Conservation (phyloP, 2,888 invertebrate species). For the Omphaloscelis lunosa region DNA sequence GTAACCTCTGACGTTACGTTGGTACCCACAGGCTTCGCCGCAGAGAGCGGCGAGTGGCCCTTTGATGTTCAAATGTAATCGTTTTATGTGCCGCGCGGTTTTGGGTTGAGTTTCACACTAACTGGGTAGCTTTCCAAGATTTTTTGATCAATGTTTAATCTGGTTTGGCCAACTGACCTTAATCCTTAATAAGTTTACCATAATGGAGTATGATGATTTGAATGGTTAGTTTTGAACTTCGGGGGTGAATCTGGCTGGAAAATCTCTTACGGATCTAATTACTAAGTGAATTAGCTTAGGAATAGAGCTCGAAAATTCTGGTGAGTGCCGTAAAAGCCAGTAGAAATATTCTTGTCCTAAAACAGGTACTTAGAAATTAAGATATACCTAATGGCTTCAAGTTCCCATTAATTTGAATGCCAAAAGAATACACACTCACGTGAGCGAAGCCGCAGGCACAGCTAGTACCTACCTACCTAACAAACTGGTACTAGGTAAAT, state of each 20-base stretch:
- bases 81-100: constrained; percentile 57
- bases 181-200: constrained; percentile 26
- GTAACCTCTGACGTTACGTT: constrained; percentile 14
- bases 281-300: neutral
- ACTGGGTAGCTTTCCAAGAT: constrained; percentile 44
- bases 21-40: constrained; percentile 22
- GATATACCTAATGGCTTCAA: neutral
- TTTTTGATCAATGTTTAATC: constrained; percentile 53
- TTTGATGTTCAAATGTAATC: constrained; percentile 60
- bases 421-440: neutral
- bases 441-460: neutral
- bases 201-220: neutral
- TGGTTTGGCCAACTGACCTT: constrained; percentile 4
- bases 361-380: too few relatives aligned
- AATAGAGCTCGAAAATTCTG: neutral
- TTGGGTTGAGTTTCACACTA: constrained; percentile 43
- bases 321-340: neutral
- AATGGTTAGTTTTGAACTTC: neutral
- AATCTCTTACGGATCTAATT: neutral
- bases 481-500: neutral
- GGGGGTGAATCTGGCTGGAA: neutral
- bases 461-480: neutral
- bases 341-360: neutral
- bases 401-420: neutral
- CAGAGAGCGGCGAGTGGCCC: constrained; percentile 39